Evolutionary conservation across 1,140 invertebrate genomes (phyloP).

Genomic region (Calycopis cecrops): DNA sequence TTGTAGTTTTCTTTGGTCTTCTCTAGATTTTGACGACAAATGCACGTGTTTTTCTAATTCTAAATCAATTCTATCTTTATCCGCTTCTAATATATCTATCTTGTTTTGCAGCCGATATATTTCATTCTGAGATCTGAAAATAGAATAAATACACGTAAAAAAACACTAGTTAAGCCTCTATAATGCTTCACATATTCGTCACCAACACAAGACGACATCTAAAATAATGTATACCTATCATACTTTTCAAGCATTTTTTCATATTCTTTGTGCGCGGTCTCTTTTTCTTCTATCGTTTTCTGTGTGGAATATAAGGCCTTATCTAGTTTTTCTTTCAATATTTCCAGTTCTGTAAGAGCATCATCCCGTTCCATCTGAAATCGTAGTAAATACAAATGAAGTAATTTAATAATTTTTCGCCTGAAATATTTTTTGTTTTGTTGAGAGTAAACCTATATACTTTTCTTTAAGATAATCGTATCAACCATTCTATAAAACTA

Average conservation of each 20-base stretch:
- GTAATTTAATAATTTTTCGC: neutral
- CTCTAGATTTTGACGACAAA: slow-evolving; percentile 85
- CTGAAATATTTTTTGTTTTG: too few relatives aligned
- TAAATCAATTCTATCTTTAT: slow-evolving; percentile 88
- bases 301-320: slow-evolving; percentile 86
- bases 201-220: slow-evolving; percentile 62
- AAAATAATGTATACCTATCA: slow-evolving; percentile 82
- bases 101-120: slow-evolving; percentile 91
- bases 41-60: slow-evolving; percentile 91
- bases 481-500: too few relatives aligned
- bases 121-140: slow-evolving; percentile 87
- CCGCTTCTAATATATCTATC: slow-evolving; percentile 89
- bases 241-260: slow-evolving; percentile 95
- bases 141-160: slow-evolving; percentile 1
- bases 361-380: slow-evolving; percentile 90
- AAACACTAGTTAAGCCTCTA: slow-evolving; percentile 6
- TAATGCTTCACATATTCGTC: slow-evolving; percentile 29
- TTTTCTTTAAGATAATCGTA: too few relatives aligned
- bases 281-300: slow-evolving; percentile 91
- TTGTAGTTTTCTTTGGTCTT: slow-evolving; percentile 90
- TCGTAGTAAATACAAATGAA: slow-evolving; percentile 2
- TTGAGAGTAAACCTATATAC: too few relatives aligned
- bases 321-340: slow-evolving; percentile 92
- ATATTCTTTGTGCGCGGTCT: slow-evolving; percentile 91
- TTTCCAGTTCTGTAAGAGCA: slow-evolving; percentile 88